Evolutionary conservation across 2,797 vertebrate genomes (phyloP).

Genomic region (Borostomias antarcticus): DNA sequence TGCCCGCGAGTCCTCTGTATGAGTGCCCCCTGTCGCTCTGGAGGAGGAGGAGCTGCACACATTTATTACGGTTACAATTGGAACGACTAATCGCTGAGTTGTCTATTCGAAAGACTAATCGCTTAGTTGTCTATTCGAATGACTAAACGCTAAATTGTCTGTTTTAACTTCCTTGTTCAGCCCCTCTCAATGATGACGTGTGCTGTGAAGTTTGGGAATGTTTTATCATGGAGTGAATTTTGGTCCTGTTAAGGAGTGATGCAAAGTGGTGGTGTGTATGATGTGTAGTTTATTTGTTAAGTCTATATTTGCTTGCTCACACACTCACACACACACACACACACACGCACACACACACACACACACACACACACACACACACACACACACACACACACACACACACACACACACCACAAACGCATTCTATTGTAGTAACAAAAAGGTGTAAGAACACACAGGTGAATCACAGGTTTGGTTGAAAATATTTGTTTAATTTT

Average conservation of each 20-base stretch:
- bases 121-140: neutral
- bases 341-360: constrained; percentile 4
- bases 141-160: neutral
- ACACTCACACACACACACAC: constrained; percentile 16
- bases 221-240: constrained; percentile 12
- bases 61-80: neutral
- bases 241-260: constrained; percentile 22
- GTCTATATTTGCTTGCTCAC: constrained; percentile 5
- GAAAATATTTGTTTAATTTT: no score
- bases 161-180: no score
- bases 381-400: constrained; percentile 18
- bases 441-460: constrained; percentile 1
- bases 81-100: neutral
- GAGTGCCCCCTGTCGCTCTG: constrained; percentile 8
- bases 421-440: no score
- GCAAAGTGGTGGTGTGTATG: constrained; percentile 20
- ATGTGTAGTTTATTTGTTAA: constrained; percentile 18
- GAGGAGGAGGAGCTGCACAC: constrained; percentile 8
- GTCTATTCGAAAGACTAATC: neutral
- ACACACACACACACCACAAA: constrained; percentile 26
- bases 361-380: constrained; percentile 17
- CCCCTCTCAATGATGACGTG: neutral
- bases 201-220: constrained; percentile 8
- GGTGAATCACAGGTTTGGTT: neutral
- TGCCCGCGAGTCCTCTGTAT: constrained; percentile 76